These are phyloP conservation scores for Chymomyza procnemis DNA, from an alignment of 2,888 invertebrate species.

Conservation along the genomic window DNA sequence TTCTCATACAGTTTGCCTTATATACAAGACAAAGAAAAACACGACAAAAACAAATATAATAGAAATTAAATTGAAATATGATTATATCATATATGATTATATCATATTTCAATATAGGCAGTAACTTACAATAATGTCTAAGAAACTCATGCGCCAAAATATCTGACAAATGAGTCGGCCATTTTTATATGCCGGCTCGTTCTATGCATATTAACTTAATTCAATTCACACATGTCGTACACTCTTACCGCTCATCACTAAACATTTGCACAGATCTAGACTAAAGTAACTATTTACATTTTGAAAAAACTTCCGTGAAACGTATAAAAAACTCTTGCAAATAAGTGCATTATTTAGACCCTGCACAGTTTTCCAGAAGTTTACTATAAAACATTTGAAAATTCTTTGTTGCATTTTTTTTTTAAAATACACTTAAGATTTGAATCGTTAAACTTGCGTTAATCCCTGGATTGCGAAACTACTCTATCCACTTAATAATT, in stretches of 20 bases:
- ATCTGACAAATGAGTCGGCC: not conserved
- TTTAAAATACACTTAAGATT: not conserved
- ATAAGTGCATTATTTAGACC: not conserved
- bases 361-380: not conserved
- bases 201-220: not conserved
- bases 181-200: not conserved
- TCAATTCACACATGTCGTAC: not conserved
- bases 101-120: conserved; percentile 11
- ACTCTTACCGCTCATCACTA: conserved; percentile 37
- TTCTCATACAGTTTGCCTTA: conserved; percentile 67
- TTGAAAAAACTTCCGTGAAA: not conserved
- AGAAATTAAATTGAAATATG: conserved; percentile 18
- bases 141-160: conserved; percentile 66
- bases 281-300: conserved; percentile 21
- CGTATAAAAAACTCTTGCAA: not conserved
- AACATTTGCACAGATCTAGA: conserved; percentile 6
- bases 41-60: conserved; percentile 17
- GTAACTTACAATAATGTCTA: conserved; percentile 51
- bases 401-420: not conserved
- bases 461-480: too few relatives aligned
- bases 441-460: too few relatives aligned
- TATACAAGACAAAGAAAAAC: conserved; percentile 52
- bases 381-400: not conserved
- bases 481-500: too few relatives aligned
- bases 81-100: too few relatives aligned